phyloP scores from a whole-genome alignment of 2,113 vertebrate genomes.

The Dryoscopus gambensis region DNA sequence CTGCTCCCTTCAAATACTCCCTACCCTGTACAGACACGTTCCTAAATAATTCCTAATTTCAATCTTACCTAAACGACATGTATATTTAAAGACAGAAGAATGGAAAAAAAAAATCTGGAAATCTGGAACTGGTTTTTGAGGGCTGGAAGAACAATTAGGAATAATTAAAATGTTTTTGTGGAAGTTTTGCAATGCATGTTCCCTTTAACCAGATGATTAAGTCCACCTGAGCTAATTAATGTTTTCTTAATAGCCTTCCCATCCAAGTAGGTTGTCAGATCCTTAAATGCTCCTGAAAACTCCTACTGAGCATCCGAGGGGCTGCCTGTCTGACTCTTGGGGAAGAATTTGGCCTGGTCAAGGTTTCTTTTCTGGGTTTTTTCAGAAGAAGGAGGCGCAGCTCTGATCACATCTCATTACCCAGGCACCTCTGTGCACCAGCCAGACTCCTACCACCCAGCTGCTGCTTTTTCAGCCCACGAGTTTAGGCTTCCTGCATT shows the following conservation, averaged over 20 bases:
- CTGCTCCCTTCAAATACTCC: neutral
- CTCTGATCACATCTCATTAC: neutral
- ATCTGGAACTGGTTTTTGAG: conserved; percentile 16
- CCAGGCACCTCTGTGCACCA: neutral
- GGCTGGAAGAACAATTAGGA: conserved; percentile 23
- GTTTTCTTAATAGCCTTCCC: conserved; percentile 8
- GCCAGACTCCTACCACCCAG: neutral
- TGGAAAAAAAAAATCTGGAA: neutral
- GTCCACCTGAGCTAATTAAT: conserved; percentile 27
- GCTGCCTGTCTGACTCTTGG: neutral
- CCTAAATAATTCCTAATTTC: neutral
- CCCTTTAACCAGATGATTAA: neutral
- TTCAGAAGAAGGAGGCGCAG: neutral
- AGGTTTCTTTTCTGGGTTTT: neutral
- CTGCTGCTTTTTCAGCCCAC: neutral
- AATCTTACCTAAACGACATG: neutral
- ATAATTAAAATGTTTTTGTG: conserved; percentile 39
- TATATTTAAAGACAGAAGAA: neutral
- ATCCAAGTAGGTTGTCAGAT: neutral
- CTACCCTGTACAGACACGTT: neutral
- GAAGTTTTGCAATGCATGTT: conserved; percentile 8
- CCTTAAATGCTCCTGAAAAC: neutral
- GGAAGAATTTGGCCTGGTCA: neutral
- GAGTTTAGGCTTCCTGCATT: neutral
- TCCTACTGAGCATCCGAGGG: neutral